A percentile compares a stretch with the other conserved stretches of the same genome.
Conservation (phyloP, 2,888 invertebrate species). For the Sepioteuthis lessoniana region DNA sequence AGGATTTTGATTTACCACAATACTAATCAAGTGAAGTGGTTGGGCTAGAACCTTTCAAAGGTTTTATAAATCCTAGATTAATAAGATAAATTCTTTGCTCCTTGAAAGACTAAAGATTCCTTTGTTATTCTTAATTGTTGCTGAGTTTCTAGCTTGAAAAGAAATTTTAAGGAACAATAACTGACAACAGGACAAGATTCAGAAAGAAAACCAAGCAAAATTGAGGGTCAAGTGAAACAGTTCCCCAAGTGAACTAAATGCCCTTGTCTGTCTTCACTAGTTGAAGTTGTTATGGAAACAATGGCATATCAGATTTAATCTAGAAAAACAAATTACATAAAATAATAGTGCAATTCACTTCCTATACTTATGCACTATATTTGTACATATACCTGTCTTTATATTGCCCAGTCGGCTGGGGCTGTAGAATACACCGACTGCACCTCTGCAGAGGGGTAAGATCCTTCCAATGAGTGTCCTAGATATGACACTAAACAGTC, state of each 20-base stretch:
- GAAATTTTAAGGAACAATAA: neutral
- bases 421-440: too few species aligned
- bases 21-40: too few species aligned
- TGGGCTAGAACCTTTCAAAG: neutral
- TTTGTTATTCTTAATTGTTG: neutral
- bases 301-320: neutral
- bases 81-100: neutral
- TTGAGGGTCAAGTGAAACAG: neutral
- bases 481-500: too few species aligned
- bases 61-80: neutral
- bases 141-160: neutral
- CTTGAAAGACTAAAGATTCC: neutral
- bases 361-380: neutral
- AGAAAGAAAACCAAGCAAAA: neutral
- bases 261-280: neutral
- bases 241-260: neutral
- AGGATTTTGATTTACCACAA: too few species aligned
- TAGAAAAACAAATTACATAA: neutral
- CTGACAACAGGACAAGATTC: neutral
- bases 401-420: too few species aligned
- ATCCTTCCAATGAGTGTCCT: too few species aligned
- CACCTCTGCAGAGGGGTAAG: too few species aligned
- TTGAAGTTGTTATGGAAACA: neutral
- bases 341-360: neutral
- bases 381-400: too few species aligned